phyloP scores from a whole-genome alignment of 2,888 invertebrate species.

The Eristalis pertinax region DNA sequence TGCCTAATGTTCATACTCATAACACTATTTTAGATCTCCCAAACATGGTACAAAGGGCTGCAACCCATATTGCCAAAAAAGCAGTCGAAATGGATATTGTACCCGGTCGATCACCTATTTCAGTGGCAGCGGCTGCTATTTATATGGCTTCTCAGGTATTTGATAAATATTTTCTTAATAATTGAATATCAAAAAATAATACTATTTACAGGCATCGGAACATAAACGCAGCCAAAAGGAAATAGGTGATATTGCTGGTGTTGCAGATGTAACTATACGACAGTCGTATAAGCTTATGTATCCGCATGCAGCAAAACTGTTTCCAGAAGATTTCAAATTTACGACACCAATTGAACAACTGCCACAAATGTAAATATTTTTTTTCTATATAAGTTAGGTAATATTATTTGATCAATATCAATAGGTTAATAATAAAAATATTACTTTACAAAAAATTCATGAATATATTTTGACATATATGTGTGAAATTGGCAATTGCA shows the following conservation, averaged over 20 bases:
- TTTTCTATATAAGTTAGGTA: background rate
- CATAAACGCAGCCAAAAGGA: conserved; percentile 98
- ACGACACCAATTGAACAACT: conserved; percentile 96
- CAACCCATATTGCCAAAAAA: conserved; percentile 97
- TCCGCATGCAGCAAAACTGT: conserved; percentile 94
- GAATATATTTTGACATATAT: background rate
- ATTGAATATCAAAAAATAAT: background rate
- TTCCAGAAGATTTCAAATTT: conserved; percentile 98
- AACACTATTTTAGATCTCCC: conserved; percentile 83
- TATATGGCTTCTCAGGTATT: conserved; percentile 98
- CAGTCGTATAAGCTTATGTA: conserved; percentile 99
- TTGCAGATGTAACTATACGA: conserved; percentile 98
- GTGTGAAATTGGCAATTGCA: background rate
- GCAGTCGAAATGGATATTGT: conserved; percentile 99
- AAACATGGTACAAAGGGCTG: conserved; percentile 94
- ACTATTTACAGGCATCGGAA: conserved; percentile 88
- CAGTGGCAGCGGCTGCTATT: conserved; percentile 99
- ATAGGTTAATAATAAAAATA: conserved; percentile 26
- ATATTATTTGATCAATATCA: background rate
- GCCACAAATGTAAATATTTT: conserved; percentile 87
- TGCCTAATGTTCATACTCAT: background rate
- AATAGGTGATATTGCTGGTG: conserved; percentile 98
- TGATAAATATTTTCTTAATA: background rate
- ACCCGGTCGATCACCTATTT: conserved; percentile 98
- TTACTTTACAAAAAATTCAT: conserved; percentile 38